Base-by-base conservation (phyloP, 2,888 invertebrate genomes). In the Tridacna crocea region DNA sequence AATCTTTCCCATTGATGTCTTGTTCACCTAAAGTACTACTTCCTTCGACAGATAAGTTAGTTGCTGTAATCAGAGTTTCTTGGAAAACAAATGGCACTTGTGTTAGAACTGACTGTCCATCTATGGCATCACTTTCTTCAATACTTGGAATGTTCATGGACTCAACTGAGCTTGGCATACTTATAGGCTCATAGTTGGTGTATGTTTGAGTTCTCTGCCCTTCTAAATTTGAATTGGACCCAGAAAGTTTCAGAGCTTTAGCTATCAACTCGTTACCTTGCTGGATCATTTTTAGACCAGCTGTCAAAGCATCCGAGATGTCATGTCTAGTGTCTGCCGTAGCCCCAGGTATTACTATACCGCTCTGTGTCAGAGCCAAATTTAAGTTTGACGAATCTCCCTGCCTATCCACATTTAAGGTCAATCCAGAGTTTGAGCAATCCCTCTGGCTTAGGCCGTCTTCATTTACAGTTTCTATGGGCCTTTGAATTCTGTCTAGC, bases 231-330 rank as follows among this genome's bases (percentile, higher is more conserved):
- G 55, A 19, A 61, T n/a, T 61, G 15, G 24, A n/a, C 3, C 26
- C 61, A 6, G 68, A 68, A 48, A 68, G 68, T 27, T 68, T 68
- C 6, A 68, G 48, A 10, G 68, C 68, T 48, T 47, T 68, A 19
- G 68, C 68, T 22, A 68, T 68, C n/a, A 68, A 27, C 24, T 68
- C 48, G n/a, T 68, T 68, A 24, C 68, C 68, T 36, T 68, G 68
- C 22, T 68, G 68, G 19, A 68, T 68, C 68, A 68, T 68, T 47
- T 48, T 68, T 6, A 68, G 36, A n/a, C 68, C 68, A 26, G 46
- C 48, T 0, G 68, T 47, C 13, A 68, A n/a, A 22, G 47, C 68
- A 46, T 48, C 48, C 17, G 68, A 68, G 24, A 68, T 36, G 22
- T 68, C 68, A 19, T 19, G 55, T 55, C 19, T 55, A 3, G 55